Conservation (phyloP, 2,888 invertebrate genomes). For the Aspidiotus rigidus region DNA sequence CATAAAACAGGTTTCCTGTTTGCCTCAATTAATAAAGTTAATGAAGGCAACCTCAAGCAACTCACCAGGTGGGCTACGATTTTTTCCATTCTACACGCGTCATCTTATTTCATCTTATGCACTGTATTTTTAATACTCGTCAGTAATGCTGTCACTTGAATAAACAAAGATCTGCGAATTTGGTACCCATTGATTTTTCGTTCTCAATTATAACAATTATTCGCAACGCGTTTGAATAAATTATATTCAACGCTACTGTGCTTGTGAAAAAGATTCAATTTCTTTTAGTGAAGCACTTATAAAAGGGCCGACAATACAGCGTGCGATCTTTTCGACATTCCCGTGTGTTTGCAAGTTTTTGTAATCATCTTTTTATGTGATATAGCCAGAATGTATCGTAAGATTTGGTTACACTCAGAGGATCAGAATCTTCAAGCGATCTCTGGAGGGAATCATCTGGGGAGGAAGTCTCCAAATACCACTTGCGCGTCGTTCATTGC, state of each 20-base stretch:
- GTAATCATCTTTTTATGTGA: background rate
- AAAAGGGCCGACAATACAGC: background rate
- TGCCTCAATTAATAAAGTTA: no score
- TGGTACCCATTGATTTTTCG: no score
- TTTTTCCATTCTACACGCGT: no score
- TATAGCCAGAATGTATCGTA: background rate
- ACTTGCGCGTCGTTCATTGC: background rate
- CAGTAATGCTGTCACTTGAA: no score
- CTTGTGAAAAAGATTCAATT: background rate
- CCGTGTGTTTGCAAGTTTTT: background rate
- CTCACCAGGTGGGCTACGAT: no score
- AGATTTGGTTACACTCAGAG: background rate
- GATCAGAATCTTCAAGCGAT: background rate
- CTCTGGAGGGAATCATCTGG: background rate
- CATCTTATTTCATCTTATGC: no score
- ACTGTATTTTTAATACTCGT: no score
- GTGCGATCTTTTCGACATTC: background rate
- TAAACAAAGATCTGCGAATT: no score
- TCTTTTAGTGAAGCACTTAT: background rate
- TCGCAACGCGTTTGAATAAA: no score
- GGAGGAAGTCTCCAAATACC: background rate
- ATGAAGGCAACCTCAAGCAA: no score
- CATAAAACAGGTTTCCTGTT: no score
- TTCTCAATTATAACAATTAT: no score
- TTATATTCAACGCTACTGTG: background rate